Percentiles rank a stretch among this genome's conserved stretches.
Evolutionary conservation across 2,113 vertebrate genomes (phyloP).

Genomic region (Calidris pygmaea): DNA sequence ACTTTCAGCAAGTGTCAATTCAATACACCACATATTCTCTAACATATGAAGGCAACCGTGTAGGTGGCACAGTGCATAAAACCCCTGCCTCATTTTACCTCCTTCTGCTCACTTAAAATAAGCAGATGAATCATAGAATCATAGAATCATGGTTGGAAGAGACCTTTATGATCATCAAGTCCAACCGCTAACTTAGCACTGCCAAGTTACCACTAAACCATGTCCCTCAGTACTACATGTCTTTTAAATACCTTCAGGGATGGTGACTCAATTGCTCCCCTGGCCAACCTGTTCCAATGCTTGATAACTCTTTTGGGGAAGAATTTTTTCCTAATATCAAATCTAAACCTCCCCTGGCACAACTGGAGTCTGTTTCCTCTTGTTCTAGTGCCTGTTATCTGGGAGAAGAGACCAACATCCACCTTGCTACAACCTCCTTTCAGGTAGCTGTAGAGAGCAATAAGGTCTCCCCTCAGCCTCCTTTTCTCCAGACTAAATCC

Average conservation of each 20-base stretch:
- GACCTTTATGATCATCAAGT: background rate
- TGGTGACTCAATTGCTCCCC: background rate
- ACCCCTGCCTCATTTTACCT: background rate
- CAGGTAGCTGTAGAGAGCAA: too few species aligned
- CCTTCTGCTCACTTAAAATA: background rate
- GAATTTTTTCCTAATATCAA: background rate
- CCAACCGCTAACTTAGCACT: background rate
- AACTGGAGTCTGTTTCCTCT: background rate
- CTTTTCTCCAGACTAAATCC: background rate
- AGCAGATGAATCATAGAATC: background rate
- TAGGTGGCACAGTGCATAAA: background rate
- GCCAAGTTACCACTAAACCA: background rate
- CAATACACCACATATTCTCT: background rate
- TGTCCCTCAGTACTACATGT: background rate
- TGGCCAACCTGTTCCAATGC: background rate
- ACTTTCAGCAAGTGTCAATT: background rate
- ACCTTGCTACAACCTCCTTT: background rate
- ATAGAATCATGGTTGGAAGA: background rate
- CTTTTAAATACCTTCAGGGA: background rate
- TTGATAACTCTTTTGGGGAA: background rate
- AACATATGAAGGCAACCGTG: background rate
- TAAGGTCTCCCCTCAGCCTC: background rate
- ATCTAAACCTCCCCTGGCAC: background rate
- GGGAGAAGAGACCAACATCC: background rate
- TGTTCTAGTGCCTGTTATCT: background rate